Base-by-base conservation (phyloP, 2,888 invertebrate species). In the Drosophila monieri region DNA sequence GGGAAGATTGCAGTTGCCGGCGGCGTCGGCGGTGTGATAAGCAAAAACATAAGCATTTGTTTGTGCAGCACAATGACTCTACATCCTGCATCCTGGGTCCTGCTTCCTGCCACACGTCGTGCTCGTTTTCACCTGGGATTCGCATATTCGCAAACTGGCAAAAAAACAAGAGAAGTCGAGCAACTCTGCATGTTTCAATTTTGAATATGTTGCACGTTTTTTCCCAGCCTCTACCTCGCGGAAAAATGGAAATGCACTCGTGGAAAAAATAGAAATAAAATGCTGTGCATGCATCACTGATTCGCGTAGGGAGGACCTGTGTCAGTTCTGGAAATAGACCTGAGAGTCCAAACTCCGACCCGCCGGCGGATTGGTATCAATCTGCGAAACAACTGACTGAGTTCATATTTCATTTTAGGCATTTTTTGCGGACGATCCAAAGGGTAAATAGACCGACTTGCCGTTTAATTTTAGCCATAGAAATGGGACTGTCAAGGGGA, bases 1-100 rank as follows among this genome's bases (percentile, higher is more conserved):
- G 65, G 51, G 41, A 53, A 76, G 73, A 83, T 74, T 85, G 64
- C 66, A 77, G 30, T 25, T 14, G 25, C 14, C 43, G 27, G 58
- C 47, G 21, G 32, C 39, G 12, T 37, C 52, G 51, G 80, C 52
- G 68, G 73, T 8, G 5, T 18, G 79, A 68, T 71, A 67, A 62
- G 79, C 51, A 48, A 81, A 76, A 76, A 76, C 43, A 78, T 76
- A 73, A 85, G 79, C 73, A 88, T 71, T 85, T 81, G 66, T 77
- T 75, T 68, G 65, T 54, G 53, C 73, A 74, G 74, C 69, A 77
- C 81, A 87, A 68, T 71, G 67, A 69, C 64, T 51, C 57, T 67
- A 70, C 74, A 78, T 25, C 39, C 44, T 15, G 25, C 56, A 8
- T 35, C 35, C 44, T 3, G 48, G 9, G 49, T 15, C 41, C 44